phyloP scores from a whole-genome alignment of 1,140 invertebrate genomes.

The Papilio dardanus region DNA sequence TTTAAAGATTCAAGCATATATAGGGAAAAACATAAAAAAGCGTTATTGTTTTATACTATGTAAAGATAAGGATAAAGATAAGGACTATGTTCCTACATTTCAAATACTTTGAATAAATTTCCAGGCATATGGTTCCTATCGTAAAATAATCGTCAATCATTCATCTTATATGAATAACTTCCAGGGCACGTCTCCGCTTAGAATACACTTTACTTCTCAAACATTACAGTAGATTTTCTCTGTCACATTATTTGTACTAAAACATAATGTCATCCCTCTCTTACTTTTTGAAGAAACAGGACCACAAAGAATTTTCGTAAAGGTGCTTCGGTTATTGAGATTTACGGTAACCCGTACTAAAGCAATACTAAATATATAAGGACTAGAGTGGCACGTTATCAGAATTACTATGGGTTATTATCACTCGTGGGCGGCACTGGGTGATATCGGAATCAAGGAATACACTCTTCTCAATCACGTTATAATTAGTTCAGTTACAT shows the following conservation, averaged over 20 bases:
- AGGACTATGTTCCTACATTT: too few species aligned
- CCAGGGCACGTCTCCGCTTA: neutral
- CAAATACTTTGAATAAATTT: neutral
- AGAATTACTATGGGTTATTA: too few species aligned
- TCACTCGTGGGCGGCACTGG: too few species aligned
- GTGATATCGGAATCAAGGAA: too few species aligned
- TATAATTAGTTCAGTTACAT: too few species aligned
- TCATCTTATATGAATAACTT: neutral
- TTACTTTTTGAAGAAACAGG: neutral
- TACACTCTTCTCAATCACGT: too few species aligned
- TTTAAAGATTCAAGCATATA: too few species aligned
- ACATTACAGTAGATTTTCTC: neutral
- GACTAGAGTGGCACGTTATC: too few species aligned
- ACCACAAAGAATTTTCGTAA: neutral
- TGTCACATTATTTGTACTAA: neutral
- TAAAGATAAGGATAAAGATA: too few species aligned
- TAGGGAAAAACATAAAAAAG: neutral
- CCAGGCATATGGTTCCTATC: neutral
- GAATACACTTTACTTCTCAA: neutral
- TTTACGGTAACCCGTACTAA: neutral
- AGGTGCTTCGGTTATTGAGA: neutral
- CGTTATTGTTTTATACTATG: neutral
- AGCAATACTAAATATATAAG: too few species aligned
- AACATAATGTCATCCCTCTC: neutral
- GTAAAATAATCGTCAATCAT: constrained; percentile 2